Base-by-base conservation (phyloP, 2,888 invertebrate genomes). In the Pegoplata infirma region DNA sequence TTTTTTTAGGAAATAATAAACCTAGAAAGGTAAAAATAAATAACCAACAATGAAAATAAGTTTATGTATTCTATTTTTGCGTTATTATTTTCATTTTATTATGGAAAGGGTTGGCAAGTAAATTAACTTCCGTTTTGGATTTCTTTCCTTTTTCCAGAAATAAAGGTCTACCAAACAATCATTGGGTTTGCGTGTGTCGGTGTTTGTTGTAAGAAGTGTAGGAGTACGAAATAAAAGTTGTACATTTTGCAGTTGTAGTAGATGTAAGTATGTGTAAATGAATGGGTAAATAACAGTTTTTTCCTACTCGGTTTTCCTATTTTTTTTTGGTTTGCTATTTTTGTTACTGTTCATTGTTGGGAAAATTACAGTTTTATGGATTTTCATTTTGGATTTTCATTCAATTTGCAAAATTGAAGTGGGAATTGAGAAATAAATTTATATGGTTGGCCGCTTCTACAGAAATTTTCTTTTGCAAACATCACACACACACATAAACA, bases 391-490 rank as follows among this genome's bases (percentile, higher is more conserved):
- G 84, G 84, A 85, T 86, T 86, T 87, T 86, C 86, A 88, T 87
- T 87, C 86, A 87, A 87, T 87, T 87, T 88, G 83, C 86, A 81
- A 86, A 87, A 88, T 88, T 86, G 85, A 87, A 86, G 86, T 87
- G 88, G 88, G 87, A 88, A 88, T 88, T 88, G 85, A 86, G 86
- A 86, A 85, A 86, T 86, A 86, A 86, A 86, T 85, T 86, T 82
- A 61, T 69, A 66, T 53, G 51, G 64, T 64, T 66, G 71, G 64
- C 44, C 69, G 68, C 47, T 64, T 74, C 44, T 23, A 74, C 40
- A 69, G 49, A 66, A 59, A 55, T 21, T 61, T 53, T 66, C 55
- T 47, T 73, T 47, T 19, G 8, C n/a, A 10, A 17, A 21, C 28
- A 40, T 36, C 28, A 51, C 28, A 14, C 8, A 49, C 49, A 25